Evolutionary conservation across 1,140 invertebrate genomes (phyloP), one percentile per base, ranked within the genome.

Genomic region (Drosophila obscura): DNA sequence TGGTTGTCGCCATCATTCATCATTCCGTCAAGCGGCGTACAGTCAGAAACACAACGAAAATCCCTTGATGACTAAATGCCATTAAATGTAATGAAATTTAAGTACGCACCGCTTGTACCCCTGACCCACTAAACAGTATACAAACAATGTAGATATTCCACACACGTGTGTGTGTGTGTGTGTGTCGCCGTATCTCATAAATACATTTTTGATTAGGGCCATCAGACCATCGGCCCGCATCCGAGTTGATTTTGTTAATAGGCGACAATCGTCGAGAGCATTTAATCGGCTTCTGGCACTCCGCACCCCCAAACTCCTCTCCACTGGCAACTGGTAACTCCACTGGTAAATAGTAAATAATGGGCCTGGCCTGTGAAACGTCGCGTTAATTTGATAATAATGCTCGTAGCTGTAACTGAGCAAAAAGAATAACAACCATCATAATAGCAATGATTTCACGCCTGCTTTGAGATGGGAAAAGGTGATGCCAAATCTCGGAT

Each of bases 41-140:
- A 35, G 9, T 3, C 28, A 28, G 28, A 49, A 48, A 35, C n/a
- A 49, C 8, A 65, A 8, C 35, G 26, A 24, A 52, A 75, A 72
- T 68, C 73, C 62, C 68, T 78, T 64, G 74, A 87, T 81, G 82
- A 85, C 82, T 81, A 87, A 85, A 87, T 49, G 79, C 76, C 78
- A 75, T 87, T 87, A 87, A 87, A 78, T 79, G 71, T 82, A 88
- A 82, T 87, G 63, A 88, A 82, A 82, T 87, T 85, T 56, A 85
- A 84, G 81, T 78, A 64, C 49, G 60, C 72, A 48, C 57, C 72
- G 73, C 50, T 79, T 44, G 43, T 78, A 81, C 83, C 82, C 82
- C 83, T 85, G 82, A 85, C 82, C 82, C 78, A 87, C 50, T 75
- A 82, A 82, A 31, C 16, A 53, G 16, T 63, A 9, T 16, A 55